Base-by-base conservation (phyloP, 2,797 vertebrate genomes). In the Pempheris klunzingeri region DNA sequence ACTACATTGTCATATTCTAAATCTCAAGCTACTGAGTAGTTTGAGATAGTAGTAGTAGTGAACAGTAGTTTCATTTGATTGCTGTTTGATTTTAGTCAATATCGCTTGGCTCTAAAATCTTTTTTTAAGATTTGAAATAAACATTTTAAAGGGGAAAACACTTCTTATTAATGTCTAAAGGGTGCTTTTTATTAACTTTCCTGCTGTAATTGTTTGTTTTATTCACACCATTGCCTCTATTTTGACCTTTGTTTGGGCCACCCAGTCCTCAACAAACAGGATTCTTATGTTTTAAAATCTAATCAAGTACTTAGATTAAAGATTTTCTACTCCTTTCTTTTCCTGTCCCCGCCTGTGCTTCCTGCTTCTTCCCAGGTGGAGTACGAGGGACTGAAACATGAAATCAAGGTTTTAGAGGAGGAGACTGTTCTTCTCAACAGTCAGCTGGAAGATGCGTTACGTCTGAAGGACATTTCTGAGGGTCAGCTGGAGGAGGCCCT, bases 361-460 rank as follows among this genome's bases (percentile, higher is more conserved):
- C 32, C 90, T 80, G 4, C 14, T 24, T 36, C 20, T 28, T 52
- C 15, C 67, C 94, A 99, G 98, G 98, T 99, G 87, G 98, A 99
- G 89, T 99, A 98, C 3, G 98, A 99, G 93, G 98, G 98, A 53
- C 94, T 99, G 87, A 99, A 99, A 83, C 98, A 99, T 74, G 98
- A 99, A 92, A 99, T 99, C 70, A 99, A 99, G 78, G 96, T 98
- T 3, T 94, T 98, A 65, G 98, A 98, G 87, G 98, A 99, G 91
- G 98, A 99, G 87, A 98, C 97, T 0, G 97, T 97, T n/a, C 96
- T 99, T 11, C 96, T 99, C 49, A 99, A 99, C 91, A 98, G 97
- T 88, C 98, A 99, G 89, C 94, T 99, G 81, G 98, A 99, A 86
- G 98, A 99, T 11, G 98, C 98, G 4, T 91, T 98, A 77, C 96